phyloP scores from a whole-genome alignment of 1,140 invertebrate genomes.

The Capitella teleta region DNA sequence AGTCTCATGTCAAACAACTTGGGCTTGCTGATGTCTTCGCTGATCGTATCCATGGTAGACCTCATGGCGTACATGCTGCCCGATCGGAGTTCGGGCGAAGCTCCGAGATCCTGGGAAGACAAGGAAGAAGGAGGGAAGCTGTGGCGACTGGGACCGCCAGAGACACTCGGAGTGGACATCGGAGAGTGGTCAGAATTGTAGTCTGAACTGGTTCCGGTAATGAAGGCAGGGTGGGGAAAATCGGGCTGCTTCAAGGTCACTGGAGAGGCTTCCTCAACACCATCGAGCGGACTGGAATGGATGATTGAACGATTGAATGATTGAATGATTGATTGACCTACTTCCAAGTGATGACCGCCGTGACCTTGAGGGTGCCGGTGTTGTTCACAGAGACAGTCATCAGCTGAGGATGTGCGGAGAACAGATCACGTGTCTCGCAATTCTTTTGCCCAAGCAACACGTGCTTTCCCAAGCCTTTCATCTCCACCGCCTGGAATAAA shows the following conservation, averaged over 20 bases:
- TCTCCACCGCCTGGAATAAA: constrained; percentile 44
- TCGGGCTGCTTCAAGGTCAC: too few species aligned
- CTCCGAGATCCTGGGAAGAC: constrained; percentile 14
- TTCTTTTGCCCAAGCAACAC: constrained; percentile 49
- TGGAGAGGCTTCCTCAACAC: too few species aligned
- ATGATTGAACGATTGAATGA: too few species aligned
- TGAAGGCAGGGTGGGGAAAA: too few species aligned
- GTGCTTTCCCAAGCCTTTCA: constrained; percentile 43
- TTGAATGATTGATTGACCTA: too few species aligned
- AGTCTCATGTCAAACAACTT: constrained; percentile 7
- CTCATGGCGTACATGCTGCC: constrained; percentile 15
- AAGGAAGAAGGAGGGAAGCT: too few species aligned
- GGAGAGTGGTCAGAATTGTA: neutral
- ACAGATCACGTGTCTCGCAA: constrained; percentile 53
- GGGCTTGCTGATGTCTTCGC: constrained; percentile 17
- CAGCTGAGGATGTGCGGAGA: constrained; percentile 51
- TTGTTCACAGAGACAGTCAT: constrained; percentile 56
- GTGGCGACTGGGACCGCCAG: neutral
- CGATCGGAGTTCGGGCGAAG: too few species aligned
- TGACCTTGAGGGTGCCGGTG: constrained; percentile 54
- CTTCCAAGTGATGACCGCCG: constrained; percentile 54
- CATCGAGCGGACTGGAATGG: too few species aligned
- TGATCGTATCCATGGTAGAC: constrained; percentile 7
- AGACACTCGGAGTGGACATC: neutral
- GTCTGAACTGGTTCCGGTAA: neutral